Evolutionary conservation across 2,797 vertebrate genomes (phyloP), one percentile per base, ranked within the genome.

Genomic region (Podarcis siculus): DNA sequence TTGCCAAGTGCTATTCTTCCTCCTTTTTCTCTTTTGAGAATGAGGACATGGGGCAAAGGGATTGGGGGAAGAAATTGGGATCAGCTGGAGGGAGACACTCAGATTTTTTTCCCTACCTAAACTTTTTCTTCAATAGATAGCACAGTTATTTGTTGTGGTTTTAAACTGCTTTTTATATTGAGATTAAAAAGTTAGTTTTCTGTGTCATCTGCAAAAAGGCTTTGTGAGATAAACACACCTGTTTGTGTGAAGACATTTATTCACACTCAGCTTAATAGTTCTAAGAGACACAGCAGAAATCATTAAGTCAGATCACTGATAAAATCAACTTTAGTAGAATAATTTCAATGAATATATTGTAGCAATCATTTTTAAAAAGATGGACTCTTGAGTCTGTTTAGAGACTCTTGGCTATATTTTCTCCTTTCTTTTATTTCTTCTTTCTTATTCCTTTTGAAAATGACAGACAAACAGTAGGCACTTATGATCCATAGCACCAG

Each of bases 101-200:
- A 91, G 86, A 91, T 90, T 58, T 85, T 85, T 86, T 89, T 76
- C 84, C 84, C 83, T 83, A 5, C 64, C 86, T 90, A 79, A 3
- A n/a, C 75, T 89, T 49, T 75, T 37, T 81, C 25, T 35, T 73
- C 35, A 49, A 19, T 30, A 9, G 19, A 76, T 82, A 30, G 1
- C n/a, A 25, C 7, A 30, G 25, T 92, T 90, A 87, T 92, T 94
- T 93, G 80, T 91, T 94, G 49, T 32, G 61, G 19, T 10, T 32
- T 19, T 95, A 90, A 94, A 93, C 19, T 2, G 86, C 88, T 87
- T 89, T 92, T 85, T 87, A 12, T 89, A 76, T 92, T 88, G 84
- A 90, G 90, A 87, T 73, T 32, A 83, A 83, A 82, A 89, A 92
- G 91, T 92, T 90, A 87, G 79, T 85, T 91, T 93, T 89, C 89